These are phyloP conservation scores for Empis stercorea DNA, from an alignment of 2,888 invertebrate genomes.

Conservation along the genomic window DNA sequence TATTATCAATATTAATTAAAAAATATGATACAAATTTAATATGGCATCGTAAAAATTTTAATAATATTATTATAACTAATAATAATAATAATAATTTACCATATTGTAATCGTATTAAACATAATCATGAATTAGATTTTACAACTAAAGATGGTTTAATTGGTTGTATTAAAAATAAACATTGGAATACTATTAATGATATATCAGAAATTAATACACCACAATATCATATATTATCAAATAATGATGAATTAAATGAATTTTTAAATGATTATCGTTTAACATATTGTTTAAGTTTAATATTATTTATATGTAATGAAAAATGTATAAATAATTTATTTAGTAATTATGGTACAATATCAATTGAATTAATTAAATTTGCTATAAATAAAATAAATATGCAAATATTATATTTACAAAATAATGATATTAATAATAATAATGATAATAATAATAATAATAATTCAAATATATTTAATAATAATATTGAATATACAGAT, in stretches of 20 bases:
- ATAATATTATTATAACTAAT: conserved; percentile 29
- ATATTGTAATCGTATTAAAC: conserved; percentile 26
- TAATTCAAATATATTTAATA: neutral
- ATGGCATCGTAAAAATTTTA: too few species aligned
- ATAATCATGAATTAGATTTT: conserved; percentile 30
- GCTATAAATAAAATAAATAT: conserved; percentile 54
- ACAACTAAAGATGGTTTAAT: conserved; percentile 40
- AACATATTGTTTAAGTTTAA: conserved; percentile 62
- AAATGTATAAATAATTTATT: neutral
- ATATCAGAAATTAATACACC: conserved; percentile 48
- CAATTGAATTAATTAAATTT: conserved; percentile 49
- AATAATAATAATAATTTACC: conserved; percentile 27
- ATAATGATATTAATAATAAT: neutral
- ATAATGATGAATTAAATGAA: conserved; percentile 22
- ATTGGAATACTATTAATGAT: conserved; percentile 26
- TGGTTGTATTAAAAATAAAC: conserved; percentile 26
- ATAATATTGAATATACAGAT: neutral
- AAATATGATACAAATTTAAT: conserved; percentile 51
- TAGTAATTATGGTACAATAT: conserved; percentile 38
- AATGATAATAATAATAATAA: neutral
- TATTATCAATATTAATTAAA: conserved; percentile 46
- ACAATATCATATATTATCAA: conserved; percentile 39
- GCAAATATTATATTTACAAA: neutral
- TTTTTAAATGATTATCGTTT: conserved; percentile 52
- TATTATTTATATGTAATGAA: conserved; percentile 24